phyloP scores from a whole-genome alignment of 2,113 vertebrate species.

The Meleagris gallopavo region DNA sequence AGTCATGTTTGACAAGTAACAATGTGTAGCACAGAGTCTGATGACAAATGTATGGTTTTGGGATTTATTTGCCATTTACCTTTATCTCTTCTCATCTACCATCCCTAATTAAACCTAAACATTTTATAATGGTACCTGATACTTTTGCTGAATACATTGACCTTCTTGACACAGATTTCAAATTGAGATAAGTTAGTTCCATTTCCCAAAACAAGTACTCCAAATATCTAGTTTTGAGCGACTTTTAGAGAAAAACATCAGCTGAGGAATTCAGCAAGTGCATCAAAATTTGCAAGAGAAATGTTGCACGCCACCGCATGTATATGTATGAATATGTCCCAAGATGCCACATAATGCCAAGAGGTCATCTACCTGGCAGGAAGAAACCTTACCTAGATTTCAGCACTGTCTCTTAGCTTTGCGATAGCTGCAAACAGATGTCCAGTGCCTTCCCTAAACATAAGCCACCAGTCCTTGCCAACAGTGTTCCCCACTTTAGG shows the following conservation, averaged over 20 bases:
- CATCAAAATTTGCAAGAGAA: not conserved
- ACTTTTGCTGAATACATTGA: not conserved
- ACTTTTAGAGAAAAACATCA: not conserved
- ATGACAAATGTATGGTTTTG: not conserved
- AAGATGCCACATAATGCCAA: not conserved
- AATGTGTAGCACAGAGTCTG: not conserved
- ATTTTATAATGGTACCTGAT: not conserved
- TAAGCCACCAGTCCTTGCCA: not conserved
- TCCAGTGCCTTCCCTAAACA: not conserved
- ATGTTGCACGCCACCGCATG: not conserved
- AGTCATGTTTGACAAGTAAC: not conserved
- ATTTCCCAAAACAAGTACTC: not conserved
- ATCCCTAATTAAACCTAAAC: not conserved
- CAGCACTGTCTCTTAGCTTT: not conserved
- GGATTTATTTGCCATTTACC: not conserved
- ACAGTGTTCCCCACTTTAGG: not conserved
- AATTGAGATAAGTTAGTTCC: not conserved
- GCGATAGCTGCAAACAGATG: not conserved
- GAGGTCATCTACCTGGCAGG: not conserved
- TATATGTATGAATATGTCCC: not conserved
- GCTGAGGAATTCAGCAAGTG: not conserved
- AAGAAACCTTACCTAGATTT: not conserved
- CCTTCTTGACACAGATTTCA: not conserved
- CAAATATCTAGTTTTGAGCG: not conserved
- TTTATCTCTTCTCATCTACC: not conserved